Evolutionary conservation across 2,113 vertebrate genomes (phyloP).

Genomic region (Pogonocichla stellata): DNA sequence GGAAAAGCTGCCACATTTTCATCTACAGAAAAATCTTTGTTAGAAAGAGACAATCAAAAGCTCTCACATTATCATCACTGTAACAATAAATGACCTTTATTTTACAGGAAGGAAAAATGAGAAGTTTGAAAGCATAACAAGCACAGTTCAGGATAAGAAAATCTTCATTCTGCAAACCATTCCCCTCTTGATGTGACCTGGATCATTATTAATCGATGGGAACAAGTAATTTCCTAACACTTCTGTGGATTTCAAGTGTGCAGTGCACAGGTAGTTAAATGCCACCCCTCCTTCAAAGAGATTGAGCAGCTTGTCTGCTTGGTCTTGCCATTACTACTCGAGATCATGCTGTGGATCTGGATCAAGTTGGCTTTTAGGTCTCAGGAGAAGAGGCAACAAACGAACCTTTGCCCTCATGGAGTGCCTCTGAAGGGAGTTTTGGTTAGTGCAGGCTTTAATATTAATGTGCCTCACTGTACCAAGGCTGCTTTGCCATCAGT

Average conservation of each 20-base stretch:
- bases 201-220: fast-evolving
- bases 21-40: background rate
- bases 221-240: background rate
- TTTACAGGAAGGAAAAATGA: background rate
- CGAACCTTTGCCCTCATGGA: background rate
- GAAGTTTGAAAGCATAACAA: background rate
- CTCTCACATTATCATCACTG: background rate
- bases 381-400: background rate
- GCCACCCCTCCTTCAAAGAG: background rate
- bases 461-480: background rate
- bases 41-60: background rate
- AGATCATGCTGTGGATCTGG: background rate
- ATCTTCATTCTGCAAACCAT: background rate
- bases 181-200: background rate
- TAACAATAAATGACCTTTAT: background rate
- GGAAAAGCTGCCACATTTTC: background rate
- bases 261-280: background rate
- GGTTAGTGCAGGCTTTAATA: background rate
- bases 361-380: background rate
- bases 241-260: background rate
- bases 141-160: background rate
- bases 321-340: background rate
- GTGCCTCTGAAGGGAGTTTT: background rate
- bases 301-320: background rate
- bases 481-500: background rate